Base-by-base conservation (phyloP, 2,797 vertebrate species). In the Hydrolagus colliei region DNA sequence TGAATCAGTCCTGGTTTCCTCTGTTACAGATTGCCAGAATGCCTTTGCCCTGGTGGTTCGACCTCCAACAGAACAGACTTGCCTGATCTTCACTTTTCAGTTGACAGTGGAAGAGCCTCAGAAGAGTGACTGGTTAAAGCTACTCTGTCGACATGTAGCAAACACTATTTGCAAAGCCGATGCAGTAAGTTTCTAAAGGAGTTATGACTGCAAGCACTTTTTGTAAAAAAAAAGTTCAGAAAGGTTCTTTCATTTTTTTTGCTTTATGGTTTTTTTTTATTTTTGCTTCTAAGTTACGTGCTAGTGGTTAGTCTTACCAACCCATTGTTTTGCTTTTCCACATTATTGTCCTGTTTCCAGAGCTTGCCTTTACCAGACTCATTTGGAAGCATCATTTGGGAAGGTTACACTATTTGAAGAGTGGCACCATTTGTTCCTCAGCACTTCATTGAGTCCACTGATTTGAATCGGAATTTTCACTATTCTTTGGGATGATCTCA, bases 151-250 rank as follows among this genome's bases (percentile, higher is more conserved):
- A 87, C 97, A 98, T 0, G 95, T 99, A 85, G 97, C 97, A 91
- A 97, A 99, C 93, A 99, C 97, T 61, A 98, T 99, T 93, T 99
- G 97, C 93, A 97, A 95, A 92, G 94, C 98, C 76, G 97, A 99
- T 88, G 93, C 96, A 88, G 98, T 99, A 93, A 98, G 96, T 93
- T 78, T 32, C 6, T 9, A 18, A 35, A 84, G 32, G 41, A 52
- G 41, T 52, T 27, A 52, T 6, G 41, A 52, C 41, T 52, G 41
- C 41, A 52, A 52, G 41, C 6, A 6, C 1, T 52, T 52, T 52
- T 52, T 52, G 27, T 27, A 1, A 52, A 52, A 3, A 52, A 52
- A 52, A 52, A 52, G 41, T 52, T 52, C 41, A 52, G 2, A 52
- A 3, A 52, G 41, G 41, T 52, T 52, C 41, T 52, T 52, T 52